Conservation (phyloP, 1,140 invertebrate species). For the Bombyx mandarina region DNA sequence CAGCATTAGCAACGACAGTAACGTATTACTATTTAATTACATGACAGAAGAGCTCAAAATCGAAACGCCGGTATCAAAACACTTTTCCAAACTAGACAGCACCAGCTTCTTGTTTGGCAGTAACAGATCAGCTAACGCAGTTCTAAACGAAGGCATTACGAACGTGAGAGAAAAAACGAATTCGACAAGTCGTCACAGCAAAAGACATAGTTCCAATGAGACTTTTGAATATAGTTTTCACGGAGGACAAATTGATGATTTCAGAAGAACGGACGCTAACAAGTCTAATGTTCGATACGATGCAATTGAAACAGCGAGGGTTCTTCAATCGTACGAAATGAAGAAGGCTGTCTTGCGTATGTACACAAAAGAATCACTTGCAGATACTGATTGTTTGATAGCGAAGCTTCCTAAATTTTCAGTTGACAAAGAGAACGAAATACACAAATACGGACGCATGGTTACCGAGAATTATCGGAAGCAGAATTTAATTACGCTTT, state of each 20-base stretch:
- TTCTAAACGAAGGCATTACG: too few species aligned
- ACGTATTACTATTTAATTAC: slow-evolving; percentile 12
- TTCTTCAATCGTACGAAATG: slow-evolving; percentile 44
- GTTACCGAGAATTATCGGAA: slow-evolving; percentile 3
- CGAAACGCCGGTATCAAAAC: slow-evolving; percentile 23
- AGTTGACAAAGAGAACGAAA: slow-evolving; percentile 25
- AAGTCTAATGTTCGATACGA: slow-evolving; percentile 1
- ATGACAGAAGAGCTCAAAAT: slow-evolving; percentile 19
- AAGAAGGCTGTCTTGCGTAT: slow-evolving; percentile 55
- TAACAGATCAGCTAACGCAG: too few species aligned
- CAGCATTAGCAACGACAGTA: slow-evolving; percentile 16
- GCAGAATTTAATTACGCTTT: slow-evolving; percentile 18
- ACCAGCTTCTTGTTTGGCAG: too few species aligned
- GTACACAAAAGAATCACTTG: slow-evolving; percentile 33
- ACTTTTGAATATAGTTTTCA: too few species aligned
- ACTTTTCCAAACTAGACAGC: too few species aligned
- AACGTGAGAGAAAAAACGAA: too few species aligned
- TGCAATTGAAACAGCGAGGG: slow-evolving; percentile 12
- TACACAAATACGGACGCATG: slow-evolving; percentile 21
- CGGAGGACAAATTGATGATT: too few species aligned
- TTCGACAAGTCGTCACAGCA: too few species aligned
- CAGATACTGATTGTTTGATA: slow-evolving; percentile 23
- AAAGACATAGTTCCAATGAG: too few species aligned
- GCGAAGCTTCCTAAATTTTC: slow-evolving; percentile 44
- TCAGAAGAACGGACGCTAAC: background rate